Evolutionary conservation across 2,797 vertebrate genomes (phyloP).

Genomic region (Poecilia velifera): DNA sequence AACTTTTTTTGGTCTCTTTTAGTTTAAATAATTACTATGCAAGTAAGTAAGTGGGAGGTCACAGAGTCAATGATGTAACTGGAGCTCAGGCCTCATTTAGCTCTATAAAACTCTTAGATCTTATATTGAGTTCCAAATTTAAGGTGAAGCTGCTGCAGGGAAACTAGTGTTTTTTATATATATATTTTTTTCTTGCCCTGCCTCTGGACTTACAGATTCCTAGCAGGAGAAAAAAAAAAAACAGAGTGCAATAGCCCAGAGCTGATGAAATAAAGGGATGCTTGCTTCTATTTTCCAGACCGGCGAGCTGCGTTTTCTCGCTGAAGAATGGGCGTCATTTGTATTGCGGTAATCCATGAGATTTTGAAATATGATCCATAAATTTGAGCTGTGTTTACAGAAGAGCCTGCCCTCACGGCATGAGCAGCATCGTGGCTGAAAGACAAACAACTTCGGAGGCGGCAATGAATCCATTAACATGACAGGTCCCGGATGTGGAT

Average conservation of each 20-base stretch:
- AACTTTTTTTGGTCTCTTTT: slow-evolving; percentile 6
- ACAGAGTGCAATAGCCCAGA: slow-evolving; percentile 32
- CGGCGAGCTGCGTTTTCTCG: slow-evolving; percentile 24
- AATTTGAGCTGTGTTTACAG: slow-evolving; percentile 41
- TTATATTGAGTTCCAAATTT: slow-evolving; percentile 38
- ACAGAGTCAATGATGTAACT: slow-evolving; percentile 21
- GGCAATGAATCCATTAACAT: slow-evolving; percentile 42
- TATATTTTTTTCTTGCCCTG: slow-evolving; percentile 1
- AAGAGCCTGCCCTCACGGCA: slow-evolving; percentile 29
- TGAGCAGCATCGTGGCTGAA: slow-evolving; percentile 23
- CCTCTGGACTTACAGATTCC: slow-evolving; percentile 20
- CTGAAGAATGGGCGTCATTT: slow-evolving; percentile 10
- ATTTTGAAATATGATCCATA: slow-evolving; percentile 11
- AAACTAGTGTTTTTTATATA: slow-evolving; percentile 9
- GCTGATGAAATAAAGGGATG: slow-evolving; percentile 43
- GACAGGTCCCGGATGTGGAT: slow-evolving; percentile 65
- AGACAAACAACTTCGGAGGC: slow-evolving; percentile 53
- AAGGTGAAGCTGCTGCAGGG: slow-evolving; percentile 18
- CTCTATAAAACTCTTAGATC: slow-evolving; percentile 30
- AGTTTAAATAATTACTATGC: slow-evolving; percentile 21
- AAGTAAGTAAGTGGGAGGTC: slow-evolving; percentile 5
- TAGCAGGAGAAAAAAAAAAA: slow-evolving; percentile 3
- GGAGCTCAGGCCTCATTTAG: slow-evolving; percentile 4
- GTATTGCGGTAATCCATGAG: slow-evolving; percentile 8
- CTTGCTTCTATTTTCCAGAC: slow-evolving; percentile 35